phyloP scores from a whole-genome alignment of 37 sponge, comb jelly and placozoan species.

The Beroe forskalii region DNA sequence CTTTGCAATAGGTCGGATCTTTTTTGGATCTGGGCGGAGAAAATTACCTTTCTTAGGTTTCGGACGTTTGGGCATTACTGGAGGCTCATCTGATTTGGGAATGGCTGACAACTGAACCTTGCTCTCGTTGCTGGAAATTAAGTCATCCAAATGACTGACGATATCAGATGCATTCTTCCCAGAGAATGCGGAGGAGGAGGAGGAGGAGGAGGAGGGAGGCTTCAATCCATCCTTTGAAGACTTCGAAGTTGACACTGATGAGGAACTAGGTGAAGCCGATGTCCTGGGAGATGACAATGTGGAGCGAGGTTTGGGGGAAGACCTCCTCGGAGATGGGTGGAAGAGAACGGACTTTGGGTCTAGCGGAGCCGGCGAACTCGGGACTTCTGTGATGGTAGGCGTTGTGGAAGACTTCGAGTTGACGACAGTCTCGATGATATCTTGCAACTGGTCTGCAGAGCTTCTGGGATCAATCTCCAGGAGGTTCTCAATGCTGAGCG shows the following conservation, averaged over 20 bases:
- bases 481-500: conserved; percentile 50
- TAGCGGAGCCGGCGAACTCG: background rate
- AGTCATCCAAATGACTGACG: background rate
- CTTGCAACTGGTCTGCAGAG: background rate
- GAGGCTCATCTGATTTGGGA: background rate
- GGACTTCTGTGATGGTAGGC: conserved; percentile 5
- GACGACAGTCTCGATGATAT: conserved; percentile 24
- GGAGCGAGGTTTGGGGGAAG: background rate
- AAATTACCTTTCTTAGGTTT: conserved; percentile 9
- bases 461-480: conserved; percentile 25
- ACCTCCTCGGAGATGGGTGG: background rate
- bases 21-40: background rate
- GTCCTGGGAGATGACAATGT: too few species aligned
- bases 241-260: background rate
- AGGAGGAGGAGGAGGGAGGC: background rate
- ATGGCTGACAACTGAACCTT: conserved; percentile 56
- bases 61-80: background rate
- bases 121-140: conserved; percentile 17
- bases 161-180: conserved; percentile 5
- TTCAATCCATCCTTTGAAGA: background rate
- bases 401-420: background rate
- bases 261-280: background rate
- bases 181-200: background rate
- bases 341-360: background rate
- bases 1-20: background rate